Conservation (phyloP, 2,113 vertebrate species). For the Okapia johnstoni region DNA sequence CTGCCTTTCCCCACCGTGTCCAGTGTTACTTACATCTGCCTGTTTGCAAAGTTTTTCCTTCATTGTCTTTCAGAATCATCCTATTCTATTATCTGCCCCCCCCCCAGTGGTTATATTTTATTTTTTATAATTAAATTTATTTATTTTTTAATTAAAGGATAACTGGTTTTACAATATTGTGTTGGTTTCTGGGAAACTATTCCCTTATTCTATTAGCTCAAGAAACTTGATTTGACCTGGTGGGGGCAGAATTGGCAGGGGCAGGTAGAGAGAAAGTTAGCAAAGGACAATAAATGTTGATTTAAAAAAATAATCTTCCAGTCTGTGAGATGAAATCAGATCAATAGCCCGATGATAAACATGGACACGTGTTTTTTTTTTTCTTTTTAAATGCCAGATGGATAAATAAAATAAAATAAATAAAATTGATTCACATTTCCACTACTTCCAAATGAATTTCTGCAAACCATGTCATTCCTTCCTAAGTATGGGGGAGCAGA, state of each 20-base stretch:
- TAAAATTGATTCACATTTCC: background rate
- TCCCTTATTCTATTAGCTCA: background rate
- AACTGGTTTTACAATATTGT: background rate
- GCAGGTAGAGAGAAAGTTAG: background rate
- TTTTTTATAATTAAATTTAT: background rate
- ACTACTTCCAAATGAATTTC: background rate
- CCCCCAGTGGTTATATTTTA: background rate
- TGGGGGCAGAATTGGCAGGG: background rate
- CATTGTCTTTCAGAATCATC: background rate
- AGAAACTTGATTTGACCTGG: background rate
- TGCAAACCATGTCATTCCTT: background rate
- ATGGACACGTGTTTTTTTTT: background rate
- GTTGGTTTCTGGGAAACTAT: background rate
- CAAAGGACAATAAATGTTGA: background rate
- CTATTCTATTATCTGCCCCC: background rate
- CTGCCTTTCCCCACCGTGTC: rapidly evolving
- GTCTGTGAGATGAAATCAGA: background rate
- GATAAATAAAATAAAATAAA: background rate
- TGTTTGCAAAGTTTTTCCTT: background rate
- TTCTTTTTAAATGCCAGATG: background rate
- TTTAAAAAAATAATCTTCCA: background rate
- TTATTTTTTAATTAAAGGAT: background rate
- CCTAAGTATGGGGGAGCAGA: background rate
- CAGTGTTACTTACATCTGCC: background rate
- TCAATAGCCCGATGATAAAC: background rate